These are phyloP conservation scores for Pontoporia blainvillei DNA, from an alignment of 2,113 vertebrate genomes.

Conservation along the genomic window DNA sequence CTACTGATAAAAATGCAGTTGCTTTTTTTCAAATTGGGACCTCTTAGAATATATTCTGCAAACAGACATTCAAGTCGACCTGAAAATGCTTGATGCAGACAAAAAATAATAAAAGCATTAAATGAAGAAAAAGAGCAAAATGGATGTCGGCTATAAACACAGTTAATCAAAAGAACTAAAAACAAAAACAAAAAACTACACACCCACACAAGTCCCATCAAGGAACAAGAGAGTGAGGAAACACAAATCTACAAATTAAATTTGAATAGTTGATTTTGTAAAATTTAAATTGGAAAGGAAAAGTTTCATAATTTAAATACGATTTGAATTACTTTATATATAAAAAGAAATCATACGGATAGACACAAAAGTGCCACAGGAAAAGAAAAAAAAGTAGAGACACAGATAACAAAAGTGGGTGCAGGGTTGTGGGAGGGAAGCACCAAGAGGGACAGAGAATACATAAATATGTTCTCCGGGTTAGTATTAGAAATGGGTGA, in stretches of 20 bases:
- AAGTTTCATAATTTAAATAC: neutral
- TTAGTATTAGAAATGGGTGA: neutral
- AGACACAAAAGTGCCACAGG: neutral
- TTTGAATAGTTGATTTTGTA: neutral
- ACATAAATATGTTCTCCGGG: neutral
- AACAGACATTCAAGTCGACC: neutral
- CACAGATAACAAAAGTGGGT: neutral
- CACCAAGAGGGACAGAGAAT: neutral
- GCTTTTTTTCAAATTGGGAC: neutral
- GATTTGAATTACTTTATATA: neutral
- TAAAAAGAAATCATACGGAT: neutral
- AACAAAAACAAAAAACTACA: neutral
- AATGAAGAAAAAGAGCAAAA: neutral
- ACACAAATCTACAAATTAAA: neutral
- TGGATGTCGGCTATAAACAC: neutral
- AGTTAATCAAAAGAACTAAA: neutral
- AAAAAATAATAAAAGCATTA: conserved; percentile 33
- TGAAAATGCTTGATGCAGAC: conserved; percentile 21
- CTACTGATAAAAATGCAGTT: neutral
- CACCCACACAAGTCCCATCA: neutral
- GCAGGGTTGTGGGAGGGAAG: neutral
- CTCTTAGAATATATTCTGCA: neutral
- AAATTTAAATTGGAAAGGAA: neutral
- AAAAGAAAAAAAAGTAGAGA: neutral
- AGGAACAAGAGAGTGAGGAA: neutral